Evolutionary conservation across 2,797 vertebrate genomes (phyloP).

Genomic region (Hapalemur alaotrensis): DNA sequence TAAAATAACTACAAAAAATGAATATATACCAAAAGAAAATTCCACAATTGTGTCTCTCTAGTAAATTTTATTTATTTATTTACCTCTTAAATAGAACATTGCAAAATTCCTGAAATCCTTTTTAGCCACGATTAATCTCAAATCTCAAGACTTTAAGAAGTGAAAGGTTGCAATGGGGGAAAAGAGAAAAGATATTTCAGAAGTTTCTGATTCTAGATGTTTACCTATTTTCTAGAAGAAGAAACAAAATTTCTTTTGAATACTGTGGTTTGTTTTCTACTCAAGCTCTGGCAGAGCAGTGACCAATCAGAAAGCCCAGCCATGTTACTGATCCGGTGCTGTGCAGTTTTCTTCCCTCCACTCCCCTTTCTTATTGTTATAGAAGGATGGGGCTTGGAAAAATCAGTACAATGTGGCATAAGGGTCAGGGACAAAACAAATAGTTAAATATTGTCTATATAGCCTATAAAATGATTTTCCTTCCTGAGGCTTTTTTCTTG

Average conservation of each 20-base stretch:
- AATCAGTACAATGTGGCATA: background rate
- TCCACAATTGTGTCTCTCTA: background rate
- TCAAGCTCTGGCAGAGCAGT: background rate
- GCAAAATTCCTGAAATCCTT: background rate
- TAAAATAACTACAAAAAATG: background rate
- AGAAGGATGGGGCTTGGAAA: background rate
- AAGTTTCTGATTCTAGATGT: background rate
- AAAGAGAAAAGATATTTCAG: background rate
- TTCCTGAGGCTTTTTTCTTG: background rate
- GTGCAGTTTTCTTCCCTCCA: background rate
- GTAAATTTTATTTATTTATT: background rate
- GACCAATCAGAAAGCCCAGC: background rate
- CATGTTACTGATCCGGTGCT: no score
- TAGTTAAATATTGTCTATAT: background rate
- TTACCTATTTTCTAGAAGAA: background rate
- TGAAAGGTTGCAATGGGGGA: background rate
- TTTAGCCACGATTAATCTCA: background rate
- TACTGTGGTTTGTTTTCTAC: background rate
- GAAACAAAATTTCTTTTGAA: background rate
- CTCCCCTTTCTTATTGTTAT: background rate
- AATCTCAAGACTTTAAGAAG: background rate
- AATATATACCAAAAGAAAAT: background rate
- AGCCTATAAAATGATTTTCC: background rate
- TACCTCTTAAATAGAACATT: background rate
- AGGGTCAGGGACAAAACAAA: background rate